phyloP scores from a whole-genome alignment of 2,888 invertebrate genomes.

The Meganola albula region DNA sequence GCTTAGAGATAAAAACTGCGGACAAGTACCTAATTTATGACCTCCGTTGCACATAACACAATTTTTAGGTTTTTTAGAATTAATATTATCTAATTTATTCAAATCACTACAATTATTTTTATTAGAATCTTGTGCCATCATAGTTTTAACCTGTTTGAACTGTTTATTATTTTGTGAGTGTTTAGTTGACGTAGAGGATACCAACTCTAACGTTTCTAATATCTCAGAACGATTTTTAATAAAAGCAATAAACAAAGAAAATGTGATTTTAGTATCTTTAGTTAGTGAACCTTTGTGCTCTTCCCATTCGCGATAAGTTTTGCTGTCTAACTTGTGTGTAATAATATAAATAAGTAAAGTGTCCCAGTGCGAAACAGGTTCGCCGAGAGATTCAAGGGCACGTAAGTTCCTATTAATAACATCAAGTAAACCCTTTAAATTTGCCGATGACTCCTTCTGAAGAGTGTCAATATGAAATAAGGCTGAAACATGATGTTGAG shows the following conservation, averaged over 20 bases:
- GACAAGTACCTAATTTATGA: no score
- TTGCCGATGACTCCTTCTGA: conserved; percentile 1
- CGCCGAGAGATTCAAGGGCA: conserved; percentile 5
- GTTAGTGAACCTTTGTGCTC: conserved; percentile 15
- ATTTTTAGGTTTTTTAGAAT: no score
- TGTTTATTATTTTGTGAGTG: no score
- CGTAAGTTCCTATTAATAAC: not conserved
- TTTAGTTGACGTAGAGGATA: no score
- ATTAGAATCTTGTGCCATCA: no score
- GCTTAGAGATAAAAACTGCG: no score
- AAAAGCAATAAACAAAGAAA: conserved; percentile 9
- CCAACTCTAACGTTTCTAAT: conserved; percentile 13
- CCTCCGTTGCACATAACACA: no score
- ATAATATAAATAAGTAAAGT: conserved; percentile 23
- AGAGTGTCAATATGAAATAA: conserved; percentile 2
- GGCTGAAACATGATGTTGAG: conserved; percentile 6
- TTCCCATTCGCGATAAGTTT: conserved; percentile 23
- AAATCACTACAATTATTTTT: no score
- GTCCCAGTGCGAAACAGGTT: conserved; percentile 20
- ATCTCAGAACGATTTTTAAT: conserved; percentile 19
- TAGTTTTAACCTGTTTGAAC: no score
- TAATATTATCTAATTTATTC: no score
- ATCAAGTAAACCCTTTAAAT: not conserved
- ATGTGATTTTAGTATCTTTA: not conserved
- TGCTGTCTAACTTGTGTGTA: conserved; percentile 20